These are phyloP conservation scores for Canis aureus DNA, from an alignment of 2,113 vertebrate genomes.

Conservation along the genomic window DNA sequence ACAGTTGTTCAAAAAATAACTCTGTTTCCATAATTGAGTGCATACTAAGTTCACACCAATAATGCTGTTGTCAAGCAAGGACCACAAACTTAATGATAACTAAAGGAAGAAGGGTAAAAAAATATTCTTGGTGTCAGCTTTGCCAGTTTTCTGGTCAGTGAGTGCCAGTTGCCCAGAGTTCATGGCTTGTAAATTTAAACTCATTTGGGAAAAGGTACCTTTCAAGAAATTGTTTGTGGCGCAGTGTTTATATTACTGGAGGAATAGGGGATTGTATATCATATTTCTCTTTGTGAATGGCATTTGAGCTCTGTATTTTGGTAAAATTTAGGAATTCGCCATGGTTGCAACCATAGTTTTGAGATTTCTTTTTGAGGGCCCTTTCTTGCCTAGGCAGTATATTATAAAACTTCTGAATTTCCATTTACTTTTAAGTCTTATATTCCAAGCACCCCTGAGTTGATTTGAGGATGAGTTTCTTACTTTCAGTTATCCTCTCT, in stretches of 20 bases:
- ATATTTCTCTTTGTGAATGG: neutral
- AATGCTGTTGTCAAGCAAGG: neutral
- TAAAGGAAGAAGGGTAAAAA: neutral
- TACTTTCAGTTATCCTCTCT: neutral
- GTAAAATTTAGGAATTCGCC: conserved; percentile 1
- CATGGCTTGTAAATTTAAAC: neutral
- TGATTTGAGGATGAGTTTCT: neutral
- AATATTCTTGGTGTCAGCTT: neutral
- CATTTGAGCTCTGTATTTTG: neutral
- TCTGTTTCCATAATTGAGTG: neutral
- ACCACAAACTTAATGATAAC: neutral
- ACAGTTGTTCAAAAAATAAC: neutral
- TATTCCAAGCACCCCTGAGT: neutral
- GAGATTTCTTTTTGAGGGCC: neutral
- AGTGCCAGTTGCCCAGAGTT: neutral
- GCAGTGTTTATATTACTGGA: neutral
- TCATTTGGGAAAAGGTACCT: neutral
- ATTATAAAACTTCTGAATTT: neutral
- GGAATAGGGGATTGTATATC: neutral
- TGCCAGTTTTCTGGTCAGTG: neutral
- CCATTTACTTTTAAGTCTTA: neutral
- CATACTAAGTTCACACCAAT: neutral
- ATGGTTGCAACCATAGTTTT: neutral
- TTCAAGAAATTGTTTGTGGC: neutral
- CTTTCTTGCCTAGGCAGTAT: neutral